Evolutionary conservation across 2,113 vertebrate genomes (phyloP).

Genomic region (Sinocyclocheilus anshuiensis): DNA sequence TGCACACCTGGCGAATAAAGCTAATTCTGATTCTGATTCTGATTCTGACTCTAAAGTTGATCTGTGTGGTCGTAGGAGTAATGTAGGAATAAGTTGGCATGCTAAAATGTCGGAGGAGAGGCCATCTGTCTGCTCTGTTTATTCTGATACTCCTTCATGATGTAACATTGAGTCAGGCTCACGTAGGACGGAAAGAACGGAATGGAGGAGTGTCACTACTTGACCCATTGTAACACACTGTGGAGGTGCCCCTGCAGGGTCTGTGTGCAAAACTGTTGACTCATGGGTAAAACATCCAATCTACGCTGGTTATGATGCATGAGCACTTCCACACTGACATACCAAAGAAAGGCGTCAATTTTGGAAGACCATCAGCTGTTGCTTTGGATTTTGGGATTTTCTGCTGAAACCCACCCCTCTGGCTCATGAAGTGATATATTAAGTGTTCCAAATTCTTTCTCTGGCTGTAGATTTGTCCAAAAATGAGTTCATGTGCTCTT

Average conservation of each 20-base stretch:
- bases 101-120: conserved; percentile 27
- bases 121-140: conserved; percentile 46
- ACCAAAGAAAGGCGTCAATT: conserved; percentile 13
- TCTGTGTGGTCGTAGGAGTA: background rate
- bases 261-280: conserved; percentile 35
- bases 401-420: conserved; percentile 19
- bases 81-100: conserved; percentile 6
- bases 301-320: background rate
- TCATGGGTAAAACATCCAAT: conserved; percentile 8
- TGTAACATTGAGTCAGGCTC: conserved; percentile 44
- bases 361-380: conserved; percentile 23
- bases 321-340: background rate
- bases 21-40: no score
- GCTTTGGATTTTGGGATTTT: conserved; percentile 13
- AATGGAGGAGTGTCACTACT: conserved; percentile 42
- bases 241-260: conserved; percentile 30
- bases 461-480: conserved; percentile 21
- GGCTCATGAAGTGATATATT: background rate
- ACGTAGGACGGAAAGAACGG: conserved; percentile 31
- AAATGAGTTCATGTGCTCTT: conserved; percentile 26
- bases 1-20: no score
- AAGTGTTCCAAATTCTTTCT: conserved; percentile 31
- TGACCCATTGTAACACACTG: background rate
- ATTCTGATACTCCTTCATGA: conserved; percentile 17
- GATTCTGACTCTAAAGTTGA: background rate